Percentiles rank a stretch among this genome's conserved stretches.
Conservation (phyloP, 2,888 invertebrate species). For the Brachyptera risi region DNA sequence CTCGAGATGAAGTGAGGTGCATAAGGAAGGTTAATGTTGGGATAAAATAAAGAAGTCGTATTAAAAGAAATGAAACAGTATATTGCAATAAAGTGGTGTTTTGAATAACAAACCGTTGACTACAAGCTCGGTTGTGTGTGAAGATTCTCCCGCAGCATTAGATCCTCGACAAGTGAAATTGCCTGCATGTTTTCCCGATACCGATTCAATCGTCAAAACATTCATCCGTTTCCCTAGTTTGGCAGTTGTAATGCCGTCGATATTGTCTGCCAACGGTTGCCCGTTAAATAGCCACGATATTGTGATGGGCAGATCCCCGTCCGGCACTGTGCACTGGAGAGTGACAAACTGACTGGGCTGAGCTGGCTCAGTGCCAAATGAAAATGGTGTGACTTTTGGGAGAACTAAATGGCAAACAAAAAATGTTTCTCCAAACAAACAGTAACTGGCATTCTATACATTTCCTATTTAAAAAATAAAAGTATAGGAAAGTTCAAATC, state of each 20-base stretch:
- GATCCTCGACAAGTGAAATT: constrained; percentile 55
- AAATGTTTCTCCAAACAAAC: too few species aligned
- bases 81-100: too few species aligned
- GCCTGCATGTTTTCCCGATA: constrained; percentile 53
- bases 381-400: constrained; percentile 51
- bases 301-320: constrained; percentile 67
- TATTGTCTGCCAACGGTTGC: background rate
- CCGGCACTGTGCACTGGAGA: constrained; percentile 54
- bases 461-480: too few species aligned
- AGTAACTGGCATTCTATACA: too few species aligned
- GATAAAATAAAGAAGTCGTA: too few species aligned
- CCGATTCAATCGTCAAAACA: constrained; percentile 53
- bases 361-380: constrained; percentile 57
- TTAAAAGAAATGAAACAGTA: too few species aligned
- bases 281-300: constrained; percentile 49
- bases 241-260: constrained; percentile 42
- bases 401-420: constrained; percentile 42
- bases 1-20: too few species aligned
- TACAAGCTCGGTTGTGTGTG: constrained; percentile 48
- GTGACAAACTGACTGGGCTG: constrained; percentile 52
- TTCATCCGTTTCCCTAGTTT: constrained; percentile 52
- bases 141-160: constrained; percentile 51
- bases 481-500: too few species aligned
- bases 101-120: constrained; percentile 57
- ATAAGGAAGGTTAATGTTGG: too few species aligned